Conservation (phyloP, 37 sponge, comb jelly and placozoan species). For the Halisarca cf. caerulea region DNA sequence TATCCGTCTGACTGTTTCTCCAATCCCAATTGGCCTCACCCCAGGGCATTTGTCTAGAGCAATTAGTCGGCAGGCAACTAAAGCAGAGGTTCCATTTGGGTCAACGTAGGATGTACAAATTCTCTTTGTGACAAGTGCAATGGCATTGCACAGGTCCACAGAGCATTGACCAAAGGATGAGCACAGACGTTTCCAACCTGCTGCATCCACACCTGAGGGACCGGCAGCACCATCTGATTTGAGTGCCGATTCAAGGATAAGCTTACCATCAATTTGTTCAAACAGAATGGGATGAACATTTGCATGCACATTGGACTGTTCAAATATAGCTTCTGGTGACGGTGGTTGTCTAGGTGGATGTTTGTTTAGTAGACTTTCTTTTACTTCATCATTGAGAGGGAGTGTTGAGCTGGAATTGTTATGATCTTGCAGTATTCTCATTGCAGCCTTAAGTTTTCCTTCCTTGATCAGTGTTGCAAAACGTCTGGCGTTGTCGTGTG, state of each 20-base stretch:
- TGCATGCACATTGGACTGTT: neutral
- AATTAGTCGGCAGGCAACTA: conserved; percentile 53
- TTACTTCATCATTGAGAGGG: neutral
- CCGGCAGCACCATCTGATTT: conserved; percentile 47
- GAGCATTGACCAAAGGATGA: conserved; percentile 38
- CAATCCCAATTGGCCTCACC: conserved; percentile 53
- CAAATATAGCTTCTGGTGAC: neutral
- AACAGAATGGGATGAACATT: conserved; percentile 24
- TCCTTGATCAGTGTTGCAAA: conserved; percentile 13
- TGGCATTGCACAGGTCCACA: conserved; percentile 37
- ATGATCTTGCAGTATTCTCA: conserved; percentile 12
- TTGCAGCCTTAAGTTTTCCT: conserved; percentile 19
- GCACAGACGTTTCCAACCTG: conserved; percentile 40
- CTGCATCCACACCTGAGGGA: conserved; percentile 50
- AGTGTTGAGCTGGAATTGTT: neutral
- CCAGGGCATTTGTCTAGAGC: conserved; percentile 64
- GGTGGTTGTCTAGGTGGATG: conserved; percentile 29
- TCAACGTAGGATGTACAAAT: conserved; percentile 46
- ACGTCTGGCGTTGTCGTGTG: neutral
- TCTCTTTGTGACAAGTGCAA: conserved; percentile 42
- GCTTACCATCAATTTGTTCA: conserved; percentile 44
- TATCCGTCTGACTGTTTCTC: conserved; percentile 42
- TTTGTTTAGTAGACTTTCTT: conserved; percentile 25
- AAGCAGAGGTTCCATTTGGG: conserved; percentile 23
- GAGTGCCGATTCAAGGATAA: conserved; percentile 33